Base-by-base conservation (phyloP, 2,797 vertebrate species). In the Valencia hispanica region DNA sequence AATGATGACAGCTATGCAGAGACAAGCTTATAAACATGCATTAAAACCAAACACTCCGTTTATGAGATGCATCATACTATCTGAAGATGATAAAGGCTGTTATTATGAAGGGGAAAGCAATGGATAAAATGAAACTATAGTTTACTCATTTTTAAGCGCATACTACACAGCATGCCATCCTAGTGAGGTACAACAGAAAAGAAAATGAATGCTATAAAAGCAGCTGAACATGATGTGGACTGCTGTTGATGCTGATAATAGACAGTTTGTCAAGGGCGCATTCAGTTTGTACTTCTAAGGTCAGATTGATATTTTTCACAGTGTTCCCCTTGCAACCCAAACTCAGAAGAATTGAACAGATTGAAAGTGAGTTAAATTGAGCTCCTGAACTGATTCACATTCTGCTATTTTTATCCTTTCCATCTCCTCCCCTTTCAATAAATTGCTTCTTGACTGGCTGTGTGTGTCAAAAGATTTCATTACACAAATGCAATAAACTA, bases 401-500 rank as follows among this genome's bases (percentile, higher is more conserved):
- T 20, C 63, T 78, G 77, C 85, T 69, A 81, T 71, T 61, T 87
- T 70, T 61, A 75, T 79, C 36, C 72, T 70, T 15, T 47, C 73
- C 71, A 71, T 78, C 81, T 73, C 73, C 61, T 78, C 77, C 70
- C 59, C 70, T 83, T 84, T 80, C 73, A 63, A 78, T 27, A 69
- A 88, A 85, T 81, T 80, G 76, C 34, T 63, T 63, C 32, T 39
- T 65, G 84, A 90, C 86, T 84, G 91, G 89, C 88, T 92, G 87
- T 89, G 79, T 91, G 86, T 86, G 88, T 87, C 87, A 79, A 85
- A 92, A 88, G 89, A 91, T 94, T 95, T 94, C 88, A 94, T 94
- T 94, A 94, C 84, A 94, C 89, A 92, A 94, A 93, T 89, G 92
- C 91, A 95, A 95, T 94, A 95, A 93, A 90, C 83, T 83, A 93